A percentile compares a stretch with the other conserved stretches of the same genome.
Conservation (phyloP, 2,888 invertebrate genomes). For the Alentia gelatinosa region DNA sequence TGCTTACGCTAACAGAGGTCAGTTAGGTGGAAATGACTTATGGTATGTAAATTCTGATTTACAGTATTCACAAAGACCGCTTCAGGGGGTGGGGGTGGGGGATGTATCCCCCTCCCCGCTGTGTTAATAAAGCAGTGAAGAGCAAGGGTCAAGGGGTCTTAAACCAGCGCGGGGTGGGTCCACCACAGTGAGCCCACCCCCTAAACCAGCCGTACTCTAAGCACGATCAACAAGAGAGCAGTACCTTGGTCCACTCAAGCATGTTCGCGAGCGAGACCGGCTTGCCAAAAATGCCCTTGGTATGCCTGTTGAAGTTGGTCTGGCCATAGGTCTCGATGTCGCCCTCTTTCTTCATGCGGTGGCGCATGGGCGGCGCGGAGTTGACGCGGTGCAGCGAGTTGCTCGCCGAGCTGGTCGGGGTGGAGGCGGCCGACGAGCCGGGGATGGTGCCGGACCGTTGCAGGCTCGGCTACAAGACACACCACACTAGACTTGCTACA, state of each 20-base stretch:
- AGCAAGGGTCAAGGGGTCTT: no score
- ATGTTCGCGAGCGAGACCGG: conserved; percentile 90
- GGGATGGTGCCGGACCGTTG: background rate
- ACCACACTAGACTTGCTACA: background rate
- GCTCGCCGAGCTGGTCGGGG: background rate
- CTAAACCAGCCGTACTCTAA: no score
- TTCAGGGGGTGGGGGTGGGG: no score
- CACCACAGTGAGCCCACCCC: no score
- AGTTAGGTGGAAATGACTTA: no score
- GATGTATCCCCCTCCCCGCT: no score
- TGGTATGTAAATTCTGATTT: no score
- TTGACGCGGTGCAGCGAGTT: conserved; percentile 41
- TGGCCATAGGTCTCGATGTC: conserved; percentile 92
- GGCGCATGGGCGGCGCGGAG: conserved; percentile 12
- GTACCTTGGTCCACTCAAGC: conserved; percentile 92
- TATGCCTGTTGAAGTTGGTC: conserved; percentile 94
- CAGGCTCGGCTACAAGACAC: conserved; percentile 38
- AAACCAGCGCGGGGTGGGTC: no score
- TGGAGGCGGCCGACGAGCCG: background rate
- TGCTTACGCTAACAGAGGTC: no score
- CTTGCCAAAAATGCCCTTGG: conserved; percentile 88
- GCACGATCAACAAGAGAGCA: background rate
- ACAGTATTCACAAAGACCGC: no score
- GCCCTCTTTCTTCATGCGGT: background rate
- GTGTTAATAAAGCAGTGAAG: no score